Base-by-base conservation (phyloP, 2,113 vertebrate species). In the Megaceryle maxima region DNA sequence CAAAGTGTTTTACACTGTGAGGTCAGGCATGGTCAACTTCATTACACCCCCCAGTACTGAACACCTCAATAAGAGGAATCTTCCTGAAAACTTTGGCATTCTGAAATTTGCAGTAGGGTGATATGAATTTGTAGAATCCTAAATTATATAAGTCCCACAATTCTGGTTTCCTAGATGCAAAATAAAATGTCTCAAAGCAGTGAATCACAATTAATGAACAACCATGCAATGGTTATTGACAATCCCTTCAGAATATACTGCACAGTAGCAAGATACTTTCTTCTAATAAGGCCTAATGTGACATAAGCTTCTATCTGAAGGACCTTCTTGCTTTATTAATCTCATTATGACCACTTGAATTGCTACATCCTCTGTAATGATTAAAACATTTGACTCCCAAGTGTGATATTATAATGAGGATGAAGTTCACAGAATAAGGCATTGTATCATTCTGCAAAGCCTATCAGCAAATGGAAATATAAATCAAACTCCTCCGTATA, bases 291-390 rank as follows among this genome's bases (percentile, higher is more conserved):
- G 57, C 67, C 73, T 85, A 94, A 75, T 16, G 3, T 90, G 90
- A 91, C 83, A 93, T 78, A 66, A 77, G 66, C 63, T 59, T 93
- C 80, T 95, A 66, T 87, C 92, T 79, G 87, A 81, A 96, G 90
- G 87, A 93, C 83, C 85, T 96, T 82, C 73, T 94, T 93, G 92
- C 89, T 96, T 94, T 97, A 92, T 97, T 97, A 97, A 95, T 94
- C 88, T 96, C 89, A 96, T 95, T 95, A 96, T 77, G 90, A 91
- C 90, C 90, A 95, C 80, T 78, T 92, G 91, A 95, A 94, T 94
- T 87, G 80, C 86, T 90, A 87, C 68, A 86, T 96, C 78, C 78
- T 91, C 63, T 43, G 63, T 93, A 96, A 95, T 95, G 77, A 95
- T 94, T 96, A 93, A 95, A 97, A 92, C 81, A 85, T 87, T 96